phyloP scores from a whole-genome alignment of 2,797 vertebrate species.

The Etheostoma nigrum region DNA sequence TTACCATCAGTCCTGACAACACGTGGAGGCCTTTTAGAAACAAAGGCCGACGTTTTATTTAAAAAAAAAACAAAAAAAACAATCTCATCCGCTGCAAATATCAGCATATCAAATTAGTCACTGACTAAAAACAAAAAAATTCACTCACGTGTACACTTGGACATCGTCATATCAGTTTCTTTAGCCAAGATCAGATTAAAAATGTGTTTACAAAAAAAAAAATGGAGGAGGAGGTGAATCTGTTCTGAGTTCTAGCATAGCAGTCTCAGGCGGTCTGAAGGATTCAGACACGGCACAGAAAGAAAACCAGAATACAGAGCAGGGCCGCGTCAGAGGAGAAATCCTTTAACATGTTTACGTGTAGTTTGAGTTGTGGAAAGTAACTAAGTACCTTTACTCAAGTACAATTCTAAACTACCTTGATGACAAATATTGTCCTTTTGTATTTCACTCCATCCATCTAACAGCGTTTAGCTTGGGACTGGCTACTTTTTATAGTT shows the following conservation, averaged over 20 bases:
- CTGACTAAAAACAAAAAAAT: slow-evolving; percentile 85
- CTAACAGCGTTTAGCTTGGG: too few species aligned
- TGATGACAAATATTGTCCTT: background rate
- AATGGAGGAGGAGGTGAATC: background rate
- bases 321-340: background rate
- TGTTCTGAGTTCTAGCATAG: slow-evolving; percentile 17
- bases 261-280: slow-evolving; percentile 24
- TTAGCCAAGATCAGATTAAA: slow-evolving; percentile 58
- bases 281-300: slow-evolving; percentile 5
- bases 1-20: slow-evolving; percentile 7
- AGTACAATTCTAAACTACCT: background rate
- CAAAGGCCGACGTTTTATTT: slow-evolving; percentile 78
- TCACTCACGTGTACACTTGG: slow-evolving; percentile 48
- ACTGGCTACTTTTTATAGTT: background rate
- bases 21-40: slow-evolving; percentile 85
- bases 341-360: background rate
- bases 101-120: slow-evolving; percentile 92
- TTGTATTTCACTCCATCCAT: background rate
- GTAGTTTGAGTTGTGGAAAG: background rate
- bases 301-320: slow-evolving; percentile 8
- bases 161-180: slow-evolving; percentile 46
- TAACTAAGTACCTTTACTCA: background rate
- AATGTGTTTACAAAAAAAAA: background rate
- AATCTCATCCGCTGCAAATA: slow-evolving; percentile 86
- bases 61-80: slow-evolving; percentile 33